Conservation (phyloP, 2,113 vertebrate species). For the Gymnorhina tibicen region DNA sequence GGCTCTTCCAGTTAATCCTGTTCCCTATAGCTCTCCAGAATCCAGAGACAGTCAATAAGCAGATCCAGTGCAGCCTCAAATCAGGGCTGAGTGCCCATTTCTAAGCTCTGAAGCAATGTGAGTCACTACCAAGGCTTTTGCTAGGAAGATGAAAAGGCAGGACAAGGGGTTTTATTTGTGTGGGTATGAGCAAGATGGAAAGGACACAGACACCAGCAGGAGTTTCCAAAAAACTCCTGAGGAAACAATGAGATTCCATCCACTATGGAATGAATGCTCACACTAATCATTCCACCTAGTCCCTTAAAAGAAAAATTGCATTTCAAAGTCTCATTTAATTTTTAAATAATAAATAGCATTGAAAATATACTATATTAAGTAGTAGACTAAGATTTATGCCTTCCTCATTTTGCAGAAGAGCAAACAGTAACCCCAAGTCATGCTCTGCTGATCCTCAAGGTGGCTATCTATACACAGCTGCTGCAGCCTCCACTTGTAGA, state of each 20-base stretch:
- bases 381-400: not conserved
- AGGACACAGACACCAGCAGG: not conserved
- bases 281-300: not conserved
- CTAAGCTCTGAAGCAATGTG: not conserved
- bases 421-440: not conserved
- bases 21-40: not conserved
- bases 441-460: constrained; percentile 23
- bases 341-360: not conserved
- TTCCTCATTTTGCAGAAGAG: not conserved
- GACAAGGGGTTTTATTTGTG: no score
- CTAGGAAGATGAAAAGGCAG: not conserved
- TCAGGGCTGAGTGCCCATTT: not conserved
- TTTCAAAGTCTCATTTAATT: not conserved
- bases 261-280: not conserved
- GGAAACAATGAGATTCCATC: not conserved
- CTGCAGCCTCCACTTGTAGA: not conserved
- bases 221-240: not conserved
- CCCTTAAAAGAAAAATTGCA: not conserved
- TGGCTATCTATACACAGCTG: constrained; percentile 32
- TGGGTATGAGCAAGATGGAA: rapidly evolving
- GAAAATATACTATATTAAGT: not conserved
- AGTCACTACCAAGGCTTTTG: rapidly evolving
- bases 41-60: no score
- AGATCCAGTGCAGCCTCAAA: rapidly evolving
- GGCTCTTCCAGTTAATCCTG: not conserved